Percentiles rank a stretch among this genome's conserved stretches.
phyloP scores from a whole-genome alignment of 2,113 vertebrate species.

The Pterophyllum scalare region DNA sequence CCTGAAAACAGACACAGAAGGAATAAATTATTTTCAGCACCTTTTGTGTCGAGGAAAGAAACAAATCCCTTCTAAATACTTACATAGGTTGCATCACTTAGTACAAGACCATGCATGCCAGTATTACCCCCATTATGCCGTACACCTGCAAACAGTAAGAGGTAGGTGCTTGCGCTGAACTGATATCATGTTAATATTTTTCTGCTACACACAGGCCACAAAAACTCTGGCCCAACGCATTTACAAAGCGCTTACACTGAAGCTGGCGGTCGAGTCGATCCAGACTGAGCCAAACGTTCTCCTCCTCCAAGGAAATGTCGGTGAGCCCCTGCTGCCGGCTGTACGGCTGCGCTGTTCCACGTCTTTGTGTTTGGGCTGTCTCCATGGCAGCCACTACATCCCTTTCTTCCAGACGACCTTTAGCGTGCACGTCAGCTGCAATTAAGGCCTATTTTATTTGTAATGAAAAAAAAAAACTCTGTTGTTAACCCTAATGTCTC shows the following conservation, averaged over 20 bases:
- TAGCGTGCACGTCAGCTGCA: slow-evolving; percentile 74
- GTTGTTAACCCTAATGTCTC: slow-evolving; percentile 4
- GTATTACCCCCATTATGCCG: slow-evolving; percentile 61
- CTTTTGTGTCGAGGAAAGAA: not conserved
- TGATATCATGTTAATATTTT: not conserved
- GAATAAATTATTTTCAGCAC: not conserved
- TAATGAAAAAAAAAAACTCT: not conserved
- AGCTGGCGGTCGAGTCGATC: slow-evolving; percentile 86
- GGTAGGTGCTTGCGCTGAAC: not conserved
- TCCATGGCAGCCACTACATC: slow-evolving; percentile 77
- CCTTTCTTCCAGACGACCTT: slow-evolving; percentile 64
- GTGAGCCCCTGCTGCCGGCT: slow-evolving; percentile 53
- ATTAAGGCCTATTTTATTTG: not conserved
- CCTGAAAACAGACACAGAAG: slow-evolving; percentile 49
- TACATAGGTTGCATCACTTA: slow-evolving; percentile 78
- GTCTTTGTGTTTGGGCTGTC: slow-evolving; percentile 59
- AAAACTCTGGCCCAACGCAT: not conserved
- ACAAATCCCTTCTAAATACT: slow-evolving; percentile 58
- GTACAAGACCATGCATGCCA: slow-evolving; percentile 71
- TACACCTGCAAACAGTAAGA: slow-evolving; percentile 79
- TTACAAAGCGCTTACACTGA: slow-evolving; percentile 79
- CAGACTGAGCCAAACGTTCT: slow-evolving; percentile 87
- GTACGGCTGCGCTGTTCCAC: slow-evolving; percentile 26
- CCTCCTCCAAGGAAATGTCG: slow-evolving; percentile 86
- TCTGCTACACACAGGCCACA: not conserved